Conservation (phyloP, 2,113 vertebrate species). For the Micromys minutus region DNA sequence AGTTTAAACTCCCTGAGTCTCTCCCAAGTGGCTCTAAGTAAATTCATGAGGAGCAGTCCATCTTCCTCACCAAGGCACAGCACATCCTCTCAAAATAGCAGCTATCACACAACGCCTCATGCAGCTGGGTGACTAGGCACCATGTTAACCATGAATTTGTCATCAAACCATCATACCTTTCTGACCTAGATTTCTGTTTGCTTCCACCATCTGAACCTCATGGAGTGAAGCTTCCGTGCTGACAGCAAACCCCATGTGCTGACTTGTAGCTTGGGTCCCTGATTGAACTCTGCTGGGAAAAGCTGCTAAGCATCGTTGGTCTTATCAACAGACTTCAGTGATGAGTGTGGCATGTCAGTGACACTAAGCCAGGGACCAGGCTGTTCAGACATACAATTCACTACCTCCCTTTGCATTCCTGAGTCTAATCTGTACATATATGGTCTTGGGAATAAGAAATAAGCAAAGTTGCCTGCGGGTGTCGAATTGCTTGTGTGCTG, state of each 20-base stretch:
- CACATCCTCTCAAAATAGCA: background rate
- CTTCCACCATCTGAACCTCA: background rate
- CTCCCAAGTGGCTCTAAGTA: conserved; percentile 62
- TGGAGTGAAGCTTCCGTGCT: conserved; percentile 60
- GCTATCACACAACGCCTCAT: background rate
- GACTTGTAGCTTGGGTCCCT: conserved; percentile 68
- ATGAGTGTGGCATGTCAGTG: conserved; percentile 82
- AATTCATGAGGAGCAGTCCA: conserved; percentile 62
- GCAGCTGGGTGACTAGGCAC: rapidly evolving
- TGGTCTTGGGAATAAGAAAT: conserved; percentile 11
- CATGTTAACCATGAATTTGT: background rate
- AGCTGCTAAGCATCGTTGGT: conserved; percentile 67
- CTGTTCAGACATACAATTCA: conserved; percentile 74
- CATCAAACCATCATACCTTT: conserved; percentile 33
- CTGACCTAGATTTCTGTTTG: conserved; percentile 30
- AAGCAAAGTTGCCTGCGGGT: background rate
- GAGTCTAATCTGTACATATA: conserved; percentile 60
- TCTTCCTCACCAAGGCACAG: conserved; percentile 32
- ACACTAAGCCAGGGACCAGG: conserved; percentile 71
- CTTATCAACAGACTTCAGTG: conserved; percentile 77
- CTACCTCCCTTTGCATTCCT: conserved; percentile 72
- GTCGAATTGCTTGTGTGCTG: conserved; percentile 26
- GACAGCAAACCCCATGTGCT: conserved; percentile 82
- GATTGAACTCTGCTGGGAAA: conserved; percentile 67
- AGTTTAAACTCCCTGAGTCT: conserved; percentile 65